Percentiles rank a stretch among this genome's conserved stretches.
phyloP scores from a whole-genome alignment of 2,113 vertebrate genomes.

The Rana temporaria region DNA sequence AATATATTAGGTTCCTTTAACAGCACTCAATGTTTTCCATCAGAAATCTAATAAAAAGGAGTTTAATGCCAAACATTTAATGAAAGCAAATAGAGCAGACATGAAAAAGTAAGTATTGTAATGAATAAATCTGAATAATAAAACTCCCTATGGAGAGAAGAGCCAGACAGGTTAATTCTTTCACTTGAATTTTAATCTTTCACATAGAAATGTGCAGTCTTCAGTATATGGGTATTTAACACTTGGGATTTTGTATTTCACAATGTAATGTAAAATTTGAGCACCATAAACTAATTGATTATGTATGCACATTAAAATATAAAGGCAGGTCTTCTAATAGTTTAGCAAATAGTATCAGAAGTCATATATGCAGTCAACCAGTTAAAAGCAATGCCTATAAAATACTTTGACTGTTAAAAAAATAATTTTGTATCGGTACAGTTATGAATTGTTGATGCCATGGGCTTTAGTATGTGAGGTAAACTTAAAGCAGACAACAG shows the following conservation, averaged over 20 bases:
- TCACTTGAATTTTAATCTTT: slow-evolving; percentile 57
- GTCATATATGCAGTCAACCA: background rate
- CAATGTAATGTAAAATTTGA: background rate
- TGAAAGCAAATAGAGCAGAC: slow-evolving; percentile 53
- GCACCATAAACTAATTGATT: background rate
- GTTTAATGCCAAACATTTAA: slow-evolving; percentile 55
- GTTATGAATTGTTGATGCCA: too few species aligned
- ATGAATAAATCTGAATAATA: slow-evolving; percentile 58
- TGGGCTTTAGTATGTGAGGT: too few species aligned
- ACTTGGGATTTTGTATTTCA: slow-evolving; percentile 49
- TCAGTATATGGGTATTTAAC: slow-evolving; percentile 47
- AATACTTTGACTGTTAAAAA: too few species aligned
- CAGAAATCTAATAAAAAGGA: slow-evolving; percentile 42
- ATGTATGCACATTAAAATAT: slow-evolving; percentile 33
- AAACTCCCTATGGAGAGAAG: slow-evolving; percentile 46
- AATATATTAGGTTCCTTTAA: slow-evolving; percentile 48
- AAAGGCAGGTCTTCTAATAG: slow-evolving; percentile 5
- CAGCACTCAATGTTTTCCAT: slow-evolving; percentile 39
- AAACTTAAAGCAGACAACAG: too few species aligned
- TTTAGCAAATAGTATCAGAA: background rate
- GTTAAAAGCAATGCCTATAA: too few species aligned
- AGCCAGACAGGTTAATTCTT: slow-evolving; percentile 57
- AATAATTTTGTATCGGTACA: too few species aligned
- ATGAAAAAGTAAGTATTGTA: slow-evolving; percentile 55
- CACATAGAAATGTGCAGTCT: slow-evolving; percentile 37